Evolutionary conservation across 1,140 invertebrate genomes (phyloP).

Genomic region (Drosophila sechellia): DNA sequence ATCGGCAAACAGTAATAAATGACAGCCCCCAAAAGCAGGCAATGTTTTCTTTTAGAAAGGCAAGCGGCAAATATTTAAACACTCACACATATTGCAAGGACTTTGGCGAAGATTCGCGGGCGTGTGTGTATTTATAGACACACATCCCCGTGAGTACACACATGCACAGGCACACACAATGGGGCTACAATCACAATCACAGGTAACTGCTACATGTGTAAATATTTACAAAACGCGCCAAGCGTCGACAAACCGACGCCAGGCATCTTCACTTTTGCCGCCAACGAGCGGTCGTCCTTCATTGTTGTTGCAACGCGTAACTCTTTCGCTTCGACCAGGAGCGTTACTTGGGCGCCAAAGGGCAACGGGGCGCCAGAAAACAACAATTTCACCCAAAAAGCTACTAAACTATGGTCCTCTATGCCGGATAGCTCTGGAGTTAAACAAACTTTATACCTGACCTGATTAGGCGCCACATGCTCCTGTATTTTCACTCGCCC

Average conservation of each 20-base stretch:
- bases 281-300: slow-evolving; percentile 37
- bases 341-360: background rate
- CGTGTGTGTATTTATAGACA: slow-evolving; percentile 44
- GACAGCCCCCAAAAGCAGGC: slow-evolving; percentile 38
- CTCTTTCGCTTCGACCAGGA: slow-evolving; percentile 37
- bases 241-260: slow-evolving; percentile 76
- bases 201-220: slow-evolving; percentile 82
- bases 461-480: background rate
- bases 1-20: slow-evolving; percentile 60
- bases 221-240: slow-evolving; percentile 82
- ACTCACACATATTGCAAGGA: slow-evolving; percentile 17
- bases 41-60: slow-evolving; percentile 50
- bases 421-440: too few relatives aligned
- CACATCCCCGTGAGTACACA: slow-evolving; percentile 11
- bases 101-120: slow-evolving; percentile 27
- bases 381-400: too few relatives aligned
- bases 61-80: slow-evolving; percentile 43
- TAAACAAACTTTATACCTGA: too few relatives aligned
- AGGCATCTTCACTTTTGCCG: slow-evolving; percentile 66
- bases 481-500: slow-evolving; percentile 23
- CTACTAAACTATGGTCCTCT: too few relatives aligned
- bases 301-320: slow-evolving; percentile 47
- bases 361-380: background rate
- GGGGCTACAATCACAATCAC: slow-evolving; percentile 77
- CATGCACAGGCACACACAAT: slow-evolving; percentile 14